These are phyloP conservation scores for Zosterops borbonicus DNA, from an alignment of 2,113 vertebrate genomes.

Conservation along the genomic window DNA sequence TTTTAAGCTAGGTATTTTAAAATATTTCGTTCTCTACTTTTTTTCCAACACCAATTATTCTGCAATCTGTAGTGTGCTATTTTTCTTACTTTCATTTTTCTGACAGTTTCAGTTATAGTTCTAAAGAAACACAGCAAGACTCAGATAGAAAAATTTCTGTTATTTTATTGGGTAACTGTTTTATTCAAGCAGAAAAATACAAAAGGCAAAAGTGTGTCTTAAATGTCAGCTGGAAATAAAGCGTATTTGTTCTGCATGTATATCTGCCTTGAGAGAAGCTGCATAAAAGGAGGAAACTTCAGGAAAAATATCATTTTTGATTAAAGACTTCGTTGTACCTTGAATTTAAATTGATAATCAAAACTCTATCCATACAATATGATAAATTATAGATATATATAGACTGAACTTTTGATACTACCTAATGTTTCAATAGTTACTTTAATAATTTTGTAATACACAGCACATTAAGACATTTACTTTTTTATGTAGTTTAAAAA, in stretches of 20 bases:
- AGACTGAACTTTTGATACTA: background rate
- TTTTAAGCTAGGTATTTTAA: conserved; percentile 1
- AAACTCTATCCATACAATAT: background rate
- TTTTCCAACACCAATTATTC: conserved; percentile 46
- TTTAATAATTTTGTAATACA: background rate
- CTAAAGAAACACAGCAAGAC: conserved; percentile 54
- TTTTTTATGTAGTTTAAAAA: background rate
- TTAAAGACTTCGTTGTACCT: background rate
- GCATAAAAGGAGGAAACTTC: background rate
- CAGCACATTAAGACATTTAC: background rate
- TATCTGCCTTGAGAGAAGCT: background rate
- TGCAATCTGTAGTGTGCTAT: conserved; percentile 50
- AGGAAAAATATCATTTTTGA: background rate
- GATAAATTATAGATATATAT: background rate
- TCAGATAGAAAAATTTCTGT: conserved; percentile 56
- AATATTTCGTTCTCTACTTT: conserved; percentile 46
- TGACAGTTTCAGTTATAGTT: conserved; percentile 63
- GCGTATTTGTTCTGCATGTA: conserved; percentile 9
- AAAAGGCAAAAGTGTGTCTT: conserved; percentile 43
- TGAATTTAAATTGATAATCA: background rate
- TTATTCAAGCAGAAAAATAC: conserved; percentile 62
- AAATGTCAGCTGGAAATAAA: conserved; percentile 70
- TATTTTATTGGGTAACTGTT: conserved; percentile 63
- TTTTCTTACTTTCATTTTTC: conserved; percentile 70
- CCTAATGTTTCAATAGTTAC: background rate